Conservation (phyloP, 2,888 invertebrate genomes). For the Tetramorium bicarinatum region DNA sequence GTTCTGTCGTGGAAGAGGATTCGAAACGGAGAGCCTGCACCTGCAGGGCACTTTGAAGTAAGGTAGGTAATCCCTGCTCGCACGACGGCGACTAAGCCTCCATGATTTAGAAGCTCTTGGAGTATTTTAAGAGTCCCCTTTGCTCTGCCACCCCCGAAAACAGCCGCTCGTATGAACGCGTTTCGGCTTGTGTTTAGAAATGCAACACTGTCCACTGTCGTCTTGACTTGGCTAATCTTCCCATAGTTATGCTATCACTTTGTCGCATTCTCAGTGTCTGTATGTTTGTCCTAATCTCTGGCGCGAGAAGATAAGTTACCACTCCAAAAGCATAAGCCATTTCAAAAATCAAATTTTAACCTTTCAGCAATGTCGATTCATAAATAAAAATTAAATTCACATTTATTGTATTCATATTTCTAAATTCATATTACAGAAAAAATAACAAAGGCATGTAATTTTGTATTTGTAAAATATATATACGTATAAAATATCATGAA, state of each 20-base stretch:
- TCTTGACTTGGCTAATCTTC: constrained; percentile 71
- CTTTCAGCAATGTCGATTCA: background rate
- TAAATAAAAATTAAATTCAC: background rate
- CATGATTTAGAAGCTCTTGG: constrained; percentile 86
- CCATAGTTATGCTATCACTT: constrained; percentile 50
- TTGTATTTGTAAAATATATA: background rate
- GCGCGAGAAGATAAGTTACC: background rate
- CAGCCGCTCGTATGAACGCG: constrained; percentile 71
- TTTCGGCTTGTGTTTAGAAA: constrained; percentile 65
- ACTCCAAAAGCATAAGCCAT: background rate
- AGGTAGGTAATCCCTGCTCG: constrained; percentile 85
- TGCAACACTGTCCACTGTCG: constrained; percentile 66
- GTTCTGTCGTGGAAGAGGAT: constrained; percentile 78
- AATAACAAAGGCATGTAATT: background rate
- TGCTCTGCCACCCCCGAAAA: constrained; percentile 78
- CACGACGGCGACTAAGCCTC: constrained; percentile 85
- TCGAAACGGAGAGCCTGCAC: constrained; percentile 83
- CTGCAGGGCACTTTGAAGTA: constrained; percentile 86
- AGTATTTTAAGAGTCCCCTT: constrained; percentile 86
- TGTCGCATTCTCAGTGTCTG: constrained; percentile 34
- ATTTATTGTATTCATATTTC: background rate
- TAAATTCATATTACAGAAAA: background rate
- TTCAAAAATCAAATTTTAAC: background rate
- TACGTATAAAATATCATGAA: background rate
- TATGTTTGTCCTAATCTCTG: constrained; percentile 22